Percentiles rank a stretch among this genome's conserved stretches.
These are phyloP conservation scores for Pharmacophagus antenor DNA, from an alignment of 2,888 invertebrate genomes.

Conservation along the genomic window DNA sequence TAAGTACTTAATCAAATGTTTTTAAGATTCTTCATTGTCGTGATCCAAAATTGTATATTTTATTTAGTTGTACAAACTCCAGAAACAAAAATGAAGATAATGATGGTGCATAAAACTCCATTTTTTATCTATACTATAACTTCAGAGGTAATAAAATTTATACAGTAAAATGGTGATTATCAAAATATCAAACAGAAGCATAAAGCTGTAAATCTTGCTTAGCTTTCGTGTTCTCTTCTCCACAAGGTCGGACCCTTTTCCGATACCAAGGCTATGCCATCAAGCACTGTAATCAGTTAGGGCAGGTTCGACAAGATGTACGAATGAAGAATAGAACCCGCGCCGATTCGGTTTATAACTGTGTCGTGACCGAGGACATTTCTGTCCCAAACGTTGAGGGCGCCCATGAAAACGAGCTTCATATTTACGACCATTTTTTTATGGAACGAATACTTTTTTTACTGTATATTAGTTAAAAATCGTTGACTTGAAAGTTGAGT, in stretches of 20 bases:
- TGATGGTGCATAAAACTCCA: too few species aligned
- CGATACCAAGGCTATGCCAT: constrained; percentile 30
- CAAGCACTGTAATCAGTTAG: constrained; percentile 51
- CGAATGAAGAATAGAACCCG: constrained; percentile 59
- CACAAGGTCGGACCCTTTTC: constrained; percentile 25
- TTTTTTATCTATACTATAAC: too few species aligned
- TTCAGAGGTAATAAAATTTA: too few species aligned
- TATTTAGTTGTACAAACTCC: background rate
- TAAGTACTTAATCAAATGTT: too few species aligned
- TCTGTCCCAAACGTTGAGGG: constrained; percentile 59
- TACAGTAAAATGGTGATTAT: background rate
- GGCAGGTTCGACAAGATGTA: constrained; percentile 67
- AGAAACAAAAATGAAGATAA: too few species aligned
- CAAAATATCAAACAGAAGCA: background rate
- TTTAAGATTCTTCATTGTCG: too few species aligned
- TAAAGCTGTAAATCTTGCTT: constrained; percentile 23
- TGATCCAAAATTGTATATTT: background rate
- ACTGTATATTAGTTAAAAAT: background rate
- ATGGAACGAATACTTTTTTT: constrained; percentile 36
- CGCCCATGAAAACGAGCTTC: constrained; percentile 67
- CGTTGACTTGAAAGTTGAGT: too few species aligned
- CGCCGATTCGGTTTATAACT: constrained; percentile 63
- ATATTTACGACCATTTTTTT: constrained; percentile 63
- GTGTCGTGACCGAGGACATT: constrained; percentile 68
- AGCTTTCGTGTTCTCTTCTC: constrained; percentile 23